Evolutionary conservation across 2,888 invertebrate genomes (phyloP).

Genomic region (Drosophila rellima): DNA sequence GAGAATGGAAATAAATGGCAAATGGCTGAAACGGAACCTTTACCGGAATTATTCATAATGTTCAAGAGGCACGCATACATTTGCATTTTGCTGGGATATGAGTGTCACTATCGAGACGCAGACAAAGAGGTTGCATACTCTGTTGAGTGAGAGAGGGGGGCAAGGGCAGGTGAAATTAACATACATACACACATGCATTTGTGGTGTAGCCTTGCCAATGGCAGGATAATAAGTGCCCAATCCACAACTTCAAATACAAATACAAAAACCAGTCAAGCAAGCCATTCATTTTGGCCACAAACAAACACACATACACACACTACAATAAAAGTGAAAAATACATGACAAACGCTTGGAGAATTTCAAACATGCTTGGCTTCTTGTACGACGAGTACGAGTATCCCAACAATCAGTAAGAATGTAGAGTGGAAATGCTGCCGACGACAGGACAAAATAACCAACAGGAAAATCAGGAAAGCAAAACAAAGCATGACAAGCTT

Average conservation of each 20-base stretch:
- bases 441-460: slow-evolving; percentile 55
- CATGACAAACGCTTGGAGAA: slow-evolving; percentile 72
- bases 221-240: slow-evolving; percentile 36
- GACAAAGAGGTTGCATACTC: slow-evolving; percentile 19
- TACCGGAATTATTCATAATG: slow-evolving; percentile 81
- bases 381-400: slow-evolving; percentile 14
- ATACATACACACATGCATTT: slow-evolving; percentile 20
- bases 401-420: slow-evolving; percentile 59
- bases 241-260: slow-evolving; percentile 36
- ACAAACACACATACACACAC: slow-evolving; percentile 28
- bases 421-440: slow-evolving; percentile 65
- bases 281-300: slow-evolving; percentile 67
- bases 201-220: slow-evolving; percentile 14
- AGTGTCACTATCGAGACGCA: slow-evolving; percentile 74
- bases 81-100: slow-evolving; percentile 74
- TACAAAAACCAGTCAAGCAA: slow-evolving; percentile 58
- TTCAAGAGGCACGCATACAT: slow-evolving; percentile 79
- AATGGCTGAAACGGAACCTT: slow-evolving; percentile 74
- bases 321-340: slow-evolving; percentile 70
- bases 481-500: slow-evolving; percentile 48
- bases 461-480: slow-evolving; percentile 65
- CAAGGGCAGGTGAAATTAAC: slow-evolving; percentile 27
- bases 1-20: slow-evolving; percentile 62
- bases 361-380: slow-evolving; percentile 64
- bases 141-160: not conserved